Base-by-base conservation (phyloP, 2,797 vertebrate species). In the Gymnopithys bicolor region DNA sequence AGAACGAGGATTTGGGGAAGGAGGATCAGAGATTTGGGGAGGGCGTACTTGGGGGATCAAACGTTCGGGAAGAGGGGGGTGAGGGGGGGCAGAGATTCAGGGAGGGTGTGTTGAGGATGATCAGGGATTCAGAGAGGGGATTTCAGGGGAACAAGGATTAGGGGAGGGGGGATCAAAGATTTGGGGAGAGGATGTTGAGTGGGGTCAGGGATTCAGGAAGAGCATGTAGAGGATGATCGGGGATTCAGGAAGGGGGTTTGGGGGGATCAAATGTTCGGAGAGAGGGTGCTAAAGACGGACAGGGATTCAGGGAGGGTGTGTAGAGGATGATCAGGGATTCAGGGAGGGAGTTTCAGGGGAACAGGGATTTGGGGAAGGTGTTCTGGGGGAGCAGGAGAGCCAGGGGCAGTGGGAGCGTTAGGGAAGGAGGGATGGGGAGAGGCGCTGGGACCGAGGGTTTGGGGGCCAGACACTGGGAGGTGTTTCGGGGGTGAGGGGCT, bases 371-470 rank as follows among this genome's bases (percentile, higher is more conserved):
- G 67, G 37, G 27, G 41, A 41, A 14, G 39, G 41, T 41, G 41
- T 25, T 14, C 41, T 19, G 62, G 19, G 19, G 15, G 27, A 19
- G 21, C 30, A 27, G 33, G 24, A 30, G 18, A 25, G 35, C 33
- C 5, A 5, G 49, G 49, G 14, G 19, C 55, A 4, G 59, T 5
- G 71, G 18, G 11, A 25, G 59, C 1, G 5, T 15, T 48, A 3
- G 21, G 8, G 53, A 33, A 32, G 19, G 0, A 7, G 23, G 11
- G 5, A 1, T 0, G 15, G 48, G 56, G 63, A 30, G 46, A 71
- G 37, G 19, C 9, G 1, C 18, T 5, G 70, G 17, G 25, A 22
- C 10, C 11, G 7, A 6, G 51, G 64, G 4, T 22, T 59, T 27
- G 5, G 62, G 52, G 27, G 14, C 10, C 55, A 7, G 53, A n/a